Evolutionary conservation across 2,888 invertebrate genomes (phyloP).

Genomic region (Taphrorychus bicolor): DNA sequence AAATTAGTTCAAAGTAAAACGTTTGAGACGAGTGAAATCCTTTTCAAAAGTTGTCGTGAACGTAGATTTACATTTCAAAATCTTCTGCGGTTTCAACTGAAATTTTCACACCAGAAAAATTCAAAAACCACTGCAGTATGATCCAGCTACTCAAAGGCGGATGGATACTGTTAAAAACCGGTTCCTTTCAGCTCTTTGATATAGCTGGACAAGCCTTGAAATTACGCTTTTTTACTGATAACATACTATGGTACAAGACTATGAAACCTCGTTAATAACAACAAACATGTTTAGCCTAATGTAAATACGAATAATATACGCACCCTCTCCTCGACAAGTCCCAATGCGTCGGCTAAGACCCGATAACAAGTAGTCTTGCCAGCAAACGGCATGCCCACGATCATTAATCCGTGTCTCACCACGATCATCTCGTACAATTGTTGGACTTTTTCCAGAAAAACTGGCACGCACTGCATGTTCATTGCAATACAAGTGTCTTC

Average conservation of each 20-base stretch:
- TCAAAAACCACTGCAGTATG: background rate
- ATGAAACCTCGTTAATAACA: background rate
- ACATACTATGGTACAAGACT: background rate
- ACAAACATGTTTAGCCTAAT: background rate
- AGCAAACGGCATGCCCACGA: constrained; percentile 91
- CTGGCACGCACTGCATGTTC: constrained; percentile 84
- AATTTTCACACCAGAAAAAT: background rate
- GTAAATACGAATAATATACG: constrained; percentile 17
- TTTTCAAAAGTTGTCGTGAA: background rate
- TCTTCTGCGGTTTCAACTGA: background rate
- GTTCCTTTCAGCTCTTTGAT: background rate
- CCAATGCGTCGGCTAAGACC: constrained; percentile 81
- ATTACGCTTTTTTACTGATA: too few relatives aligned
- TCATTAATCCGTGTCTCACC: constrained; percentile 93
- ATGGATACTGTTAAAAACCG: background rate
- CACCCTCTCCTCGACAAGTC: constrained; percentile 76
- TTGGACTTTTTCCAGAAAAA: constrained; percentile 88
- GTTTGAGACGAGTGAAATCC: background rate
- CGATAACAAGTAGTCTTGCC: constrained; percentile 89
- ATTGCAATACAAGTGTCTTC: constrained; percentile 70
- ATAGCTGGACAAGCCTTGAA: background rate
- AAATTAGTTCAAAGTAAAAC: too few relatives aligned
- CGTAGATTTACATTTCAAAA: background rate
- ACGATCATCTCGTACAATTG: constrained; percentile 96
- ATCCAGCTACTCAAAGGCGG: background rate